These are phyloP conservation scores for Megathymus violae DNA, from an alignment of 1,140 invertebrate species.

Conservation along the genomic window DNA sequence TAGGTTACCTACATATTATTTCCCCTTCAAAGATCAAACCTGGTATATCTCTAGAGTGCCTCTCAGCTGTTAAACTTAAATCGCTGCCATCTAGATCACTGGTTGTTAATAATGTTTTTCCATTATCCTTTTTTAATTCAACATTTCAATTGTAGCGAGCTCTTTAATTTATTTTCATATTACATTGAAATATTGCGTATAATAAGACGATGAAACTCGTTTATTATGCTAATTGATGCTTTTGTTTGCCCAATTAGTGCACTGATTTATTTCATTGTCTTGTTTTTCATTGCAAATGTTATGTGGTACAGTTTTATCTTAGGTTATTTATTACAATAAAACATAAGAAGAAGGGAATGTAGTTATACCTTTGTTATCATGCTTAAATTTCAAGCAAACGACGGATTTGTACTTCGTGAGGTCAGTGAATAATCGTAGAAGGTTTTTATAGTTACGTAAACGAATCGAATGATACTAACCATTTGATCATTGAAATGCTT, in stretches of 20 bases:
- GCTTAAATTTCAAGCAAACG: too few species aligned
- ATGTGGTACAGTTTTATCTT: too few species aligned
- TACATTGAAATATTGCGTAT: slow-evolving; percentile 4
- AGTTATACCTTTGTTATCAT: too few species aligned
- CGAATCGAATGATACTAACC: slow-evolving; percentile 26
- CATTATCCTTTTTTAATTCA: slow-evolving; percentile 12
- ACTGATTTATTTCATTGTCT: slow-evolving; percentile 4
- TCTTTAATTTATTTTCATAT: slow-evolving; percentile 3
- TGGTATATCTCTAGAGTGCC: too few species aligned
- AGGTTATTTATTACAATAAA: too few species aligned
- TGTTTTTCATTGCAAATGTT: not conserved
- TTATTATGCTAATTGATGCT: not conserved
- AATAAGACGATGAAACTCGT: slow-evolving; percentile 6
- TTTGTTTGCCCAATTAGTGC: not conserved
- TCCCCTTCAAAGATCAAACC: too few species aligned
- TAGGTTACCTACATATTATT: too few species aligned
- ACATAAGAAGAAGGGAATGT: too few species aligned
- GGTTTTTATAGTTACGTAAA: not conserved
- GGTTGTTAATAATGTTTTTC: too few species aligned
- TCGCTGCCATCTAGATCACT: too few species aligned
- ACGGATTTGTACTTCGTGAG: too few species aligned
- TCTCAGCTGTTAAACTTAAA: too few species aligned
- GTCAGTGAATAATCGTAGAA: not conserved
- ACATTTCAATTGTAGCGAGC: slow-evolving; percentile 2
- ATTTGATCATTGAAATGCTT: slow-evolving; percentile 13